Evolutionary conservation across 2,797 vertebrate species (phyloP).

Genomic region (Pantherophis vulpinus): DNA sequence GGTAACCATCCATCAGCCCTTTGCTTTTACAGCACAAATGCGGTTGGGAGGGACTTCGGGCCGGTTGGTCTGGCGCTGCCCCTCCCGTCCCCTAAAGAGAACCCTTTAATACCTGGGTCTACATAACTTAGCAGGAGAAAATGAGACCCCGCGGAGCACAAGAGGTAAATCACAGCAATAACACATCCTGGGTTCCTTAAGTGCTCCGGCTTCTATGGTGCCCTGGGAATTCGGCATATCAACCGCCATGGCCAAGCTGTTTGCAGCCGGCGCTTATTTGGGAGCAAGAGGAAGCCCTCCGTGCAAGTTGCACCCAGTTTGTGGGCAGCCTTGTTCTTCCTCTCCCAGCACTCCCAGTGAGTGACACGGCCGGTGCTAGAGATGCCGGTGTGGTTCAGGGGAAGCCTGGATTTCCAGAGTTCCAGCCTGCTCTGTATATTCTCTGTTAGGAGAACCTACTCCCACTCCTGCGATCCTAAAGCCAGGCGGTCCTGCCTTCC

Average conservation of each 20-base stretch:
- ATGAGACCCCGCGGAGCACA: not conserved
- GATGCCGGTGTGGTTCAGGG: not conserved
- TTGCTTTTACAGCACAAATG: conserved; percentile 30
- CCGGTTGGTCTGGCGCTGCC: not conserved
- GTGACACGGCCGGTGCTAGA: no score
- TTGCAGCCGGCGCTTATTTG: not conserved
- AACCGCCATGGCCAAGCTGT: not conserved
- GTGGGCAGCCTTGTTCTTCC: not conserved
- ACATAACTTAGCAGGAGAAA: not conserved
- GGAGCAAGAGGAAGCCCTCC: not conserved
- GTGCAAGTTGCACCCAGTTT: not conserved
- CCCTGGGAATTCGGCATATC: not conserved
- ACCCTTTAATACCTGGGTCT: not conserved
- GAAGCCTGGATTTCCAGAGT: not conserved
- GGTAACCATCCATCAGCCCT: rapidly evolving
- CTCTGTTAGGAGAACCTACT: not conserved
- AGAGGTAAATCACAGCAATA: not conserved
- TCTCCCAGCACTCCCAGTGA: not conserved
- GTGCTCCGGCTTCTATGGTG: not conserved
- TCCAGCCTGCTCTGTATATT: not conserved
- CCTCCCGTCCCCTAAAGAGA: not conserved
- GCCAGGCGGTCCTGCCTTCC: not conserved
- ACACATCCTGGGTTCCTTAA: not conserved
- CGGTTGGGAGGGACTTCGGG: not conserved
- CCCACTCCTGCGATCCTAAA: not conserved